Evolutionary conservation across 92 coral and sea anemone genomes (phyloP).

Genomic region (Heteractis magnifica): DNA sequence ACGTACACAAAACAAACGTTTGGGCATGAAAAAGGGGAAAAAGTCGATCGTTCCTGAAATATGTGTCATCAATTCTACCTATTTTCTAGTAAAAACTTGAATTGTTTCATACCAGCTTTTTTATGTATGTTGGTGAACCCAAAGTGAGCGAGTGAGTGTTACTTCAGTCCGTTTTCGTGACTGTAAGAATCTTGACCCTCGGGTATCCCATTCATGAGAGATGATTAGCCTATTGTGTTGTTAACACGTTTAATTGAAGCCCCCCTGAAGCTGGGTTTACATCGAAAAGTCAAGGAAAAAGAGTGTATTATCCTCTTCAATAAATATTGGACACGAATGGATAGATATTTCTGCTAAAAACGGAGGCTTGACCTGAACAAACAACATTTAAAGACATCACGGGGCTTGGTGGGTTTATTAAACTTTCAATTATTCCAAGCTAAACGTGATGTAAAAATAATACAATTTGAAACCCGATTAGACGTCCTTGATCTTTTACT

Average conservation of each 20-base stretch:
- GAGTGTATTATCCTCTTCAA: not conserved
- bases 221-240: slow-evolving; percentile 9
- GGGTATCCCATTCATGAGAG: not conserved
- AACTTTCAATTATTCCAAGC: not conserved
- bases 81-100: no score
- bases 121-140: not conserved
- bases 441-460: no score
- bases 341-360: not conserved
- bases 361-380: not conserved
- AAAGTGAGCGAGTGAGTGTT: no score
- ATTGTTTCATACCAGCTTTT: no score
- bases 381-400: not conserved
- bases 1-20: no score
- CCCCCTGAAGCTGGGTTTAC: not conserved
- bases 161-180: slow-evolving; percentile 10
- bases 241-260: not conserved
- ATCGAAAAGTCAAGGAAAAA: not conserved
- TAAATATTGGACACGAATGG: not conserved
- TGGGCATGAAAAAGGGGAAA: no score
- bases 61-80: no score
- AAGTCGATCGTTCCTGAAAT: no score
- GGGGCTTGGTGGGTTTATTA: not conserved
- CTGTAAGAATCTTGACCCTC: not conserved
- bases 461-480: no score
- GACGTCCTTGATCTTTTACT: not conserved